Conservation (phyloP, 2,888 invertebrate genomes). For the Brachynemurus nebulosus region DNA sequence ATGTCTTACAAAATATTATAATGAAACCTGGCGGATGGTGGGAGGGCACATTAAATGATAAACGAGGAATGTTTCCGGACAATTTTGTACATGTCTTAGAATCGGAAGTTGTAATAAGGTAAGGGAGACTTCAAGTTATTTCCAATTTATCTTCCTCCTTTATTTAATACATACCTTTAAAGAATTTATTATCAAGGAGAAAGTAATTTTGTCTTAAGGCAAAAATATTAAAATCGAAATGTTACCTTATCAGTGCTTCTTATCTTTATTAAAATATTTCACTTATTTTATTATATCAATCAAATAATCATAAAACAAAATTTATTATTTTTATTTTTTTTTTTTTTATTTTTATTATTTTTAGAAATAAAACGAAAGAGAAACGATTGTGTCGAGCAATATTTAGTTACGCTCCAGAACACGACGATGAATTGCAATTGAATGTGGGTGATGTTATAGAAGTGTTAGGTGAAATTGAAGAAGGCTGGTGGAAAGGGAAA, state of each 20-base stretch:
- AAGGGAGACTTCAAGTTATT: no score
- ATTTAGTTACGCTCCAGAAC: slow-evolving; percentile 84
- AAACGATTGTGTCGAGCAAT: slow-evolving; percentile 67
- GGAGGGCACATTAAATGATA: slow-evolving; percentile 72
- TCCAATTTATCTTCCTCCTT: no score
- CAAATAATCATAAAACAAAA: no score
- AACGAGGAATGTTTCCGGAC: slow-evolving; percentile 83
- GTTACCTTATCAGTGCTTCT: no score
- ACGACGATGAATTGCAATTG: slow-evolving; percentile 83
- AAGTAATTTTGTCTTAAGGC: no score
- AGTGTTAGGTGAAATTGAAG: slow-evolving; percentile 82
- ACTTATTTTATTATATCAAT: no score
- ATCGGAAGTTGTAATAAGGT: slow-evolving; percentile 17
- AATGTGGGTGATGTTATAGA: slow-evolving; percentile 81
- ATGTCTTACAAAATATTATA: slow-evolving; percentile 67
- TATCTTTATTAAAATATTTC: no score
- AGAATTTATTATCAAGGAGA: not conserved
- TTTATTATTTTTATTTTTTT: no score
- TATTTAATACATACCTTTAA: no score
- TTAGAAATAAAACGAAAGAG: slow-evolving; percentile 25
- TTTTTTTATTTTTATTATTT: no score
- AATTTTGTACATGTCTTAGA: slow-evolving; percentile 68
- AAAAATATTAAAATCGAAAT: no score
- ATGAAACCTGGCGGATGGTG: slow-evolving; percentile 78
- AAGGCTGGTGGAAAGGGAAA: slow-evolving; percentile 87